These are phyloP conservation scores for Drosophila sp. DNA, from an alignment of 1,140 invertebrate genomes.

Conservation along the genomic window DNA sequence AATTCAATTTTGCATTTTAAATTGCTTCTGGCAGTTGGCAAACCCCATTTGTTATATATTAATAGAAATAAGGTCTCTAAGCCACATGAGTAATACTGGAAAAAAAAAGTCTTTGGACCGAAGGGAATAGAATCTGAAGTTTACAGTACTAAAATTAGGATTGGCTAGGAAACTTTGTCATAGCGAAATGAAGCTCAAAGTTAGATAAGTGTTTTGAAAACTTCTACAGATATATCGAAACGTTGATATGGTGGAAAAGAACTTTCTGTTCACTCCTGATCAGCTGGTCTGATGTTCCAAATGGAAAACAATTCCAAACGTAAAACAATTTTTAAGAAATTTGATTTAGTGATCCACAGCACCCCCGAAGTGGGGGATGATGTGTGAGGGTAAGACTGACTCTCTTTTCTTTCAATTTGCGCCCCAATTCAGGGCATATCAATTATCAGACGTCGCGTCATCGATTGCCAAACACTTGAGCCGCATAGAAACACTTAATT, in stretches of 20 bases:
- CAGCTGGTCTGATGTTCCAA: too few relatives aligned
- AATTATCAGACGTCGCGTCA: conserved; percentile 67
- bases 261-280: too few relatives aligned
- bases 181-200: too few relatives aligned
- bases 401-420: conserved; percentile 7
- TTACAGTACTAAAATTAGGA: too few relatives aligned
- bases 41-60: not conserved
- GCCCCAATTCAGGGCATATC: conserved; percentile 69
- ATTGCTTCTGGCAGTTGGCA: not conserved
- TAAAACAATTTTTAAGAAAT: not conserved
- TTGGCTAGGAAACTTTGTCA: too few relatives aligned
- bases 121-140: not conserved
- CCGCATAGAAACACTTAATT: conserved; percentile 51
- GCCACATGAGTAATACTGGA: not conserved
- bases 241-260: too few relatives aligned
- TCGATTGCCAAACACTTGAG: conserved; percentile 79
- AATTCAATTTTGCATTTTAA: not conserved
- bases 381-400: not conserved
- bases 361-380: not conserved
- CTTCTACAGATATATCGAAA: too few relatives aligned
- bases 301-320: too few relatives aligned
- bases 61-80: not conserved
- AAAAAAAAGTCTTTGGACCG: not conserved
- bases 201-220: too few relatives aligned
- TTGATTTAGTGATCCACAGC: not conserved